Evolutionary conservation across 2,797 vertebrate species (phyloP).

Genomic region (Graptemys geographica): DNA sequence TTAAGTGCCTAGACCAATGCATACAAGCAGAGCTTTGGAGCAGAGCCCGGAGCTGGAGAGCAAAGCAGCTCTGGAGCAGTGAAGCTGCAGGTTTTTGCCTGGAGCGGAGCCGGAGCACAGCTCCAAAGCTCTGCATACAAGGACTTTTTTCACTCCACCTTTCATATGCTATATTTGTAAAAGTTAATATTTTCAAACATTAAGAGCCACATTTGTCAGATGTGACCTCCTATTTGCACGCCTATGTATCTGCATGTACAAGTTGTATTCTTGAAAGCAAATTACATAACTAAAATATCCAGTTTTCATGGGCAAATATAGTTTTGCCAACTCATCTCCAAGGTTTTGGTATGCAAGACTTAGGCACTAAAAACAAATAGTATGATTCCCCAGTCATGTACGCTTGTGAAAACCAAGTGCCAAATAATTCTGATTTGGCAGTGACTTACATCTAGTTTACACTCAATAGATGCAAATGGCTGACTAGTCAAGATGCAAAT

Average conservation of each 20-base stretch:
- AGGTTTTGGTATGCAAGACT: background rate
- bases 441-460: accelerated
- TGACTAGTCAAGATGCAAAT: background rate
- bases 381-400: background rate
- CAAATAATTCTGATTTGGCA: accelerated
- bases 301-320: constrained; percentile 14
- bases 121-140: background rate
- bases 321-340: background rate
- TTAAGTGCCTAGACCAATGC: background rate
- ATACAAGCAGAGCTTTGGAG: background rate
- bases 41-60: no score
- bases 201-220: background rate
- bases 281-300: background rate
- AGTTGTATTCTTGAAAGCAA: background rate
- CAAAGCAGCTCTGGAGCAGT: no score
- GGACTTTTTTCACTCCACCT: background rate
- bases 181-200: accelerated
- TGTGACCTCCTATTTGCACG: background rate
- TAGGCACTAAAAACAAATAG: background rate
- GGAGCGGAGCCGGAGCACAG: no score
- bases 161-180: background rate
- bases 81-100: no score
- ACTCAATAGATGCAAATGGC: accelerated
- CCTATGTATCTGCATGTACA: accelerated
- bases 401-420: background rate